Base-by-base conservation (phyloP, 2,888 invertebrate genomes). In the Camptogramma bilineatum region DNA sequence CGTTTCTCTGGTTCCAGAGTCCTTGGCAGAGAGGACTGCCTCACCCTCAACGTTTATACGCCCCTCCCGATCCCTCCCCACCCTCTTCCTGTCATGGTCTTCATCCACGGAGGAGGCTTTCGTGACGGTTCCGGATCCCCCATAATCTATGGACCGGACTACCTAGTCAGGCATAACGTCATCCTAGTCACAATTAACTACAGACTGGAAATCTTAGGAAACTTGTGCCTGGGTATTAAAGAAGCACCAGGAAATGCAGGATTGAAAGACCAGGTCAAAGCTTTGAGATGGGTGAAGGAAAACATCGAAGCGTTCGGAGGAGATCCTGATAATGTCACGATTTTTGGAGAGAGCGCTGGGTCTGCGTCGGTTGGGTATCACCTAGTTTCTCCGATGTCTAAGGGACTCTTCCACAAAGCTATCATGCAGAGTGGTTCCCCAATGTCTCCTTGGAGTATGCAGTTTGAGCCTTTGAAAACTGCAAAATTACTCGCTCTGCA, bases 321-420 rank as follows among this genome's bases (percentile, higher is more conserved):
- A 4, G 86, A 93, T 72, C 88, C 90, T 0, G 79, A 89, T 21
- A 84, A 87, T 66, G 75, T 92, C 0, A 91, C 91, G 0, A 76
- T 92, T 53, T 92, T 92, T 61, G 92, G 93, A 5, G 91, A 90
- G 74, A 92, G 91, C 50, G 93, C 93, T n/a, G 93, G 93, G 0
- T 80, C 91, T 0, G 85, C 90, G 0, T 83, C 92, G 0, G 90
- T 91, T 0, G 66, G 85, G 24, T 90, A 85, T 46, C 92, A 91
- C 58, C 47, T 91, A 16, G 16, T 91, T 1, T 91, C 92, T 1
- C 87, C 90, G 0, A 81, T 90, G 81, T 89, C 92, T 0, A 83
- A 80, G 74, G 89, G 90, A 4, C 65, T 93, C 7, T 92, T 90
- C 54, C 75, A 87, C n/a, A 86, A 73, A 76, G 91, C 86, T 1